Percentiles rank a stretch among this genome's conserved stretches.
Conservation (phyloP, 2,888 invertebrate genomes). For the Choreutis nemorana region DNA sequence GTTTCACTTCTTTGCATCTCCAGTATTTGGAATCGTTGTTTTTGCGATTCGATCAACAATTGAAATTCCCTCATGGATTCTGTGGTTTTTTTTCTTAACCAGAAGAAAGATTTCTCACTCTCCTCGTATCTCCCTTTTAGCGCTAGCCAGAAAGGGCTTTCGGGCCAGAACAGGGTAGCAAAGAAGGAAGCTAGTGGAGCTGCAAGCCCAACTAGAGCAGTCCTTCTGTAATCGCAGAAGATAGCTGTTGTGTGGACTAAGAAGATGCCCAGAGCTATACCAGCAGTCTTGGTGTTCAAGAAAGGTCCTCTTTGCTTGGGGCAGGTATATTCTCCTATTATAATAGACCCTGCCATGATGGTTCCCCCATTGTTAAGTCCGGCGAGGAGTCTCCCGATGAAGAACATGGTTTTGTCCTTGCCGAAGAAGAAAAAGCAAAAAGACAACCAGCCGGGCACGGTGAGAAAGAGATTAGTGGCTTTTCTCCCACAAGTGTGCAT, state of each 20-base stretch:
- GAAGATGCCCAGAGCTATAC: conserved; percentile 25
- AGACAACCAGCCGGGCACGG: too few relatives aligned
- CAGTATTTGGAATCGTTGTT: conserved; percentile 2
- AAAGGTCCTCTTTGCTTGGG: conserved; percentile 33
- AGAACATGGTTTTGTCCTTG: too few relatives aligned
- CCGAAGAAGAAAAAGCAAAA: too few relatives aligned
- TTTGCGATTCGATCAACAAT: conserved; percentile 25
- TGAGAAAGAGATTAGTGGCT: too few relatives aligned
- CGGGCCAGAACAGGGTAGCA: conserved; percentile 53
- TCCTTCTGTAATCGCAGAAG: conserved; percentile 24
- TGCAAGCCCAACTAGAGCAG: conserved; percentile 21
- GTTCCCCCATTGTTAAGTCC: too few relatives aligned
- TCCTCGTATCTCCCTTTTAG: conserved; percentile 46
- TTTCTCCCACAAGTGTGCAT: too few relatives aligned
- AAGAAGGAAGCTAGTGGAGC: conserved; percentile 21
- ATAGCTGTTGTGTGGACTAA: conserved; percentile 23
- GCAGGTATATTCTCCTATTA: too few relatives aligned
- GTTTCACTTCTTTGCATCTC: conserved; percentile 8
- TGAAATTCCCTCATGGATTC: conserved; percentile 20
- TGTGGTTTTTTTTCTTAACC: conserved; percentile 44
- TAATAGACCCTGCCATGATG: too few relatives aligned
- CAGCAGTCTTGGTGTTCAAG: conserved; percentile 32
- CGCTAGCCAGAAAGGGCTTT: conserved; percentile 69
- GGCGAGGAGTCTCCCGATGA: too few relatives aligned
- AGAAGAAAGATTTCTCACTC: conserved; percentile 55